Conservation (phyloP, 2,797 vertebrate species). For the Sebastes diploproa region DNA sequence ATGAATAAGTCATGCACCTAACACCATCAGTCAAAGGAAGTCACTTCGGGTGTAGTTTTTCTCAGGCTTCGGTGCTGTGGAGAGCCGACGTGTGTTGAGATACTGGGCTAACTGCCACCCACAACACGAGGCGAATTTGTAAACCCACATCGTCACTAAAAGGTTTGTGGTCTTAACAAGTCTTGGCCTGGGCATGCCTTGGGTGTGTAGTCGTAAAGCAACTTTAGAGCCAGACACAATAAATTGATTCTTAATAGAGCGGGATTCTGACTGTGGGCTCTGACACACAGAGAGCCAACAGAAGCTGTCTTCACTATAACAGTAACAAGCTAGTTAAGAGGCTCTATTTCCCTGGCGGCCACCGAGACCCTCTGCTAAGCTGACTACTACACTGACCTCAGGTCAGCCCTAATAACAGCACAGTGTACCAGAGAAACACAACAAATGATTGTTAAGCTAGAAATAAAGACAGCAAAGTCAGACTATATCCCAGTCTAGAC, state of each 20-base stretch:
- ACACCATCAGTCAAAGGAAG: constrained; percentile 25
- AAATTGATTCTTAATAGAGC: constrained; percentile 43
- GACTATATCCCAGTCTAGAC: neutral
- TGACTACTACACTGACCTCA: neutral
- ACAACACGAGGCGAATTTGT: constrained; percentile 18
- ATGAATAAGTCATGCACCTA: constrained; percentile 29
- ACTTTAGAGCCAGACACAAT: constrained; percentile 29
- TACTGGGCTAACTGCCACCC: constrained; percentile 14
- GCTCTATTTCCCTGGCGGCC: neutral
- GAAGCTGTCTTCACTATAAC: neutral
- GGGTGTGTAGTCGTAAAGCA: constrained; percentile 26
- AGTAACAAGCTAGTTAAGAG: constrained; percentile 9
- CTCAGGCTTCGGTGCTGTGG: neutral
- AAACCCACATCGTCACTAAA: constrained; percentile 13
- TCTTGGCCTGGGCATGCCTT: constrained; percentile 26
- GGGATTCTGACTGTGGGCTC: neutral
- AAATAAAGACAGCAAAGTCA: constrained; percentile 14
- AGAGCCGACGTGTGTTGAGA: neutral
- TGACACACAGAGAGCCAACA: neutral
- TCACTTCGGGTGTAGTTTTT: constrained; percentile 12
- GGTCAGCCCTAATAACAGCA: constrained; percentile 13
- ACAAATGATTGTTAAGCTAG: neutral
- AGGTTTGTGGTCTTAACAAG: constrained; percentile 30
- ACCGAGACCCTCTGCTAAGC: neutral
- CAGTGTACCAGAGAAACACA: neutral